Percentiles rank a stretch among this genome's conserved stretches.
Evolutionary conservation across 2,113 vertebrate genomes (phyloP).

Genomic region (Ammodytes marinus): DNA sequence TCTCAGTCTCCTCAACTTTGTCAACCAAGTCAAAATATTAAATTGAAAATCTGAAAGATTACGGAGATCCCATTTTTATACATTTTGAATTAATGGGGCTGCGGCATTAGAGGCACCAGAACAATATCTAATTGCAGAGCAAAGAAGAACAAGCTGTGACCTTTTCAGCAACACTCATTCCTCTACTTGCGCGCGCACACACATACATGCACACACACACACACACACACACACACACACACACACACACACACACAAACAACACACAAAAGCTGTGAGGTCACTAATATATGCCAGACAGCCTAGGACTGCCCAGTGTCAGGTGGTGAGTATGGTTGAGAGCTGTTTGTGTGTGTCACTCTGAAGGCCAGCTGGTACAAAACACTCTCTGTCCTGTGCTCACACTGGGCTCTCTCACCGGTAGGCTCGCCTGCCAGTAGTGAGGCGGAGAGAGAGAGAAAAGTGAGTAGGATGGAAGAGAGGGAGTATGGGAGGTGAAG

Average conservation of each 20-base stretch:
- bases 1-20: too few species aligned
- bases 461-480: conserved; percentile 1
- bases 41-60: neutral
- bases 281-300: conserved; percentile 44
- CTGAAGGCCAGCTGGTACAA: conserved; percentile 59
- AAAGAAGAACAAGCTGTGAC: conserved; percentile 28
- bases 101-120: neutral
- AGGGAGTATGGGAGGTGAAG: conserved; percentile 28
- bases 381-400: conserved; percentile 59
- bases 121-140: conserved; percentile 15
- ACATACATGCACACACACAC: conserved; percentile 9
- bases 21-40: neutral
- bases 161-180: conserved; percentile 18
- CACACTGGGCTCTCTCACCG: conserved; percentile 75
- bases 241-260: conserved; percentile 14
- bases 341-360: conserved; percentile 37
- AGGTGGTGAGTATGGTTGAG: conserved; percentile 37
- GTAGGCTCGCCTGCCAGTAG: conserved; percentile 23
- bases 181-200: conserved; percentile 12
- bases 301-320: conserved; percentile 42
- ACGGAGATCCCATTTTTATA: neutral
- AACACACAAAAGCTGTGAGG: conserved; percentile 50
- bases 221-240: conserved; percentile 23
- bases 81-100: neutral
- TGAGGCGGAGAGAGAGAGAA: conserved; percentile 19